Evolutionary conservation across 2,888 invertebrate genomes (phyloP).

Genomic region (Cheiracanthium punctorium): DNA sequence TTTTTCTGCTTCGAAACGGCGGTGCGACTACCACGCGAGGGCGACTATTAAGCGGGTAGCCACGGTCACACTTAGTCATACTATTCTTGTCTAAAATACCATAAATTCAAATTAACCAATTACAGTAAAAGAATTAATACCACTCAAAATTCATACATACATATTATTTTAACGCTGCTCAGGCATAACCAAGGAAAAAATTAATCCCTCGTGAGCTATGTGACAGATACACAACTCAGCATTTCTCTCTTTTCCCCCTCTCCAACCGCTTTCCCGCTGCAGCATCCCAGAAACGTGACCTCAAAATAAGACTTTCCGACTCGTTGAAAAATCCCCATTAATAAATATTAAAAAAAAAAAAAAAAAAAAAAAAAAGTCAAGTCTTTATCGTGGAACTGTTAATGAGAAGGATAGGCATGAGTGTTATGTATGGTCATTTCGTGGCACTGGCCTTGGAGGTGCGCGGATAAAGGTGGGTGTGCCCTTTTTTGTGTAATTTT

Average conservation of each 20-base stretch:
- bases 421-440: slow-evolving; percentile 68
- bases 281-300: background rate
- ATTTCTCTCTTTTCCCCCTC: background rate
- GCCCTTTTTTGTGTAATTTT: slow-evolving; percentile 58
- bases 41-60: too few species aligned
- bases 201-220: too few species aligned
- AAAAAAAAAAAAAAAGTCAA: slow-evolving; percentile 41
- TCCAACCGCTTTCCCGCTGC: too few species aligned
- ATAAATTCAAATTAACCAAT: too few species aligned
- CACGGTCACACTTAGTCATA: too few species aligned
- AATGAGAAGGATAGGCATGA: slow-evolving; percentile 67
- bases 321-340: background rate
- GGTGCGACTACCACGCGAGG: too few species aligned
- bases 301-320: background rate
- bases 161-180: too few species aligned
- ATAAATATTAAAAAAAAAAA: slow-evolving; percentile 13
- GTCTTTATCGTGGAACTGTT: slow-evolving; percentile 68
- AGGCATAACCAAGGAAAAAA: too few species aligned
- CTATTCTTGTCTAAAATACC: too few species aligned
- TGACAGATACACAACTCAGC: background rate
- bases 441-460: slow-evolving; percentile 61
- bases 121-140: too few species aligned
- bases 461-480: slow-evolving; percentile 64
- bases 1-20: too few species aligned
- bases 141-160: too few species aligned